Evolutionary conservation across 2,113 vertebrate genomes (phyloP).

Genomic region (Maylandia zebra): DNA sequence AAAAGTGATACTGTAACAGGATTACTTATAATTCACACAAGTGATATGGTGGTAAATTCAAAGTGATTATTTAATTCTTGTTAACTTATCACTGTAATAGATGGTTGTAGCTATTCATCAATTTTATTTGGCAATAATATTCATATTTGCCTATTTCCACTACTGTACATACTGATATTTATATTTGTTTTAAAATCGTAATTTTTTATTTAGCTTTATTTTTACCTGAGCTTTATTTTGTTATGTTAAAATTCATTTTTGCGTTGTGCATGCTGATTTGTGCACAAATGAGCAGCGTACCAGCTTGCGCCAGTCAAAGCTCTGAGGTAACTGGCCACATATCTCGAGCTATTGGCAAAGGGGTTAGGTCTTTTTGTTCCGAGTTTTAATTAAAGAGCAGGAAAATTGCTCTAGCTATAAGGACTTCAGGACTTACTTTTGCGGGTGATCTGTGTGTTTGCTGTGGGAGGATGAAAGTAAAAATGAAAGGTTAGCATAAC

Average conservation of each 20-base stretch:
- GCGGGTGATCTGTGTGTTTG: slow-evolving; percentile 84
- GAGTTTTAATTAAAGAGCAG: background rate
- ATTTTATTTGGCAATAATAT: background rate
- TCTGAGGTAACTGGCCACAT: background rate
- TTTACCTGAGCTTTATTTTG: background rate
- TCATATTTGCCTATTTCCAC: background rate
- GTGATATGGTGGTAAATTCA: background rate
- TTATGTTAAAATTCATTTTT: background rate
- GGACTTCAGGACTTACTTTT: slow-evolving; percentile 83
- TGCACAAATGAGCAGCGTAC: background rate
- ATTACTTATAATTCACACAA: background rate
- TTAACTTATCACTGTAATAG: background rate
- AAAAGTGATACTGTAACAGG: background rate
- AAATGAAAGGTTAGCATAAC: background rate
- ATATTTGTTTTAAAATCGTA: background rate
- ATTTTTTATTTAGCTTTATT: background rate
- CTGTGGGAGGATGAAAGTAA: slow-evolving; percentile 49
- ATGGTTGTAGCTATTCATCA: background rate
- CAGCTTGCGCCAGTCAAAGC: background rate
- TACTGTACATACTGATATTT: background rate
- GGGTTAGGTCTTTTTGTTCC: background rate
- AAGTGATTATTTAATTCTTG: fast-evolving
- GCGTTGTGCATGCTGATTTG: background rate
- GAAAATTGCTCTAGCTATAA: background rate
- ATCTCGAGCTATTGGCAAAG: background rate